phyloP scores from a whole-genome alignment of 2,888 invertebrate genomes.

The Agapostemon virescens region DNA sequence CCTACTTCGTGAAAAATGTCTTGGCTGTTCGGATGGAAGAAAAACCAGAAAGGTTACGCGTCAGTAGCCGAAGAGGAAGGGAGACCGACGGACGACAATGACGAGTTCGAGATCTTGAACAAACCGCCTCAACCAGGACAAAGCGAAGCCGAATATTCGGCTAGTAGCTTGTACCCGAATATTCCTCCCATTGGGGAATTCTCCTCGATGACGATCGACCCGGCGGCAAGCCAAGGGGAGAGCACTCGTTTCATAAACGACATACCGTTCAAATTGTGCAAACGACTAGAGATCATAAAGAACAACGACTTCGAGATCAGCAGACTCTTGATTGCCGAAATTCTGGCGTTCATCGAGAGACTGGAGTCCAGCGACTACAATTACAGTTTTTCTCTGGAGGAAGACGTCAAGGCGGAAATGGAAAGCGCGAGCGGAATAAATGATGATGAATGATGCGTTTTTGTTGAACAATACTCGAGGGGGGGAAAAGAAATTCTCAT shows the following conservation, averaged over 20 bases:
- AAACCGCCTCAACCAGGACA: conserved; percentile 53
- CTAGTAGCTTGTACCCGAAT: conserved; percentile 70
- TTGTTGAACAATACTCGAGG: neutral
- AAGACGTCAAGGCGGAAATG: conserved; percentile 82
- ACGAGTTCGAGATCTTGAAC: conserved; percentile 73
- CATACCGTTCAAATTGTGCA: conserved; percentile 82
- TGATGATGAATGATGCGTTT: conserved; percentile 33
- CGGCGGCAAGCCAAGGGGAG: conserved; percentile 61
- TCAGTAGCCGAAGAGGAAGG: conserved; percentile 72
- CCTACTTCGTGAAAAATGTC: conserved; percentile 71
- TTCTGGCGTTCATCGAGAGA: conserved; percentile 82
- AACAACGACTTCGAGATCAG: conserved; percentile 81
- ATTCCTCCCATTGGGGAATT: conserved; percentile 56
- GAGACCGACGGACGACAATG: conserved; percentile 49
- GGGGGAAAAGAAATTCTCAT: neutral
- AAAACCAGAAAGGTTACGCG: conserved; percentile 74
- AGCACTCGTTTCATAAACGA: conserved; percentile 81
- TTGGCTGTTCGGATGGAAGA: conserved; percentile 78
- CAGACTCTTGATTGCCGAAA: conserved; percentile 81
- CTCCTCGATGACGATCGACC: conserved; percentile 49
- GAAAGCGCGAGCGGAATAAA: conserved; percentile 65
- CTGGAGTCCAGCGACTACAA: conserved; percentile 80
- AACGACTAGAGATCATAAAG: conserved; percentile 80
- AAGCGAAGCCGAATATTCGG: conserved; percentile 30
- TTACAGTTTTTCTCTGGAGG: conserved; percentile 83